Evolutionary conservation across 2,888 invertebrate genomes (phyloP).

Genomic region (Diadegma fenestrale): DNA sequence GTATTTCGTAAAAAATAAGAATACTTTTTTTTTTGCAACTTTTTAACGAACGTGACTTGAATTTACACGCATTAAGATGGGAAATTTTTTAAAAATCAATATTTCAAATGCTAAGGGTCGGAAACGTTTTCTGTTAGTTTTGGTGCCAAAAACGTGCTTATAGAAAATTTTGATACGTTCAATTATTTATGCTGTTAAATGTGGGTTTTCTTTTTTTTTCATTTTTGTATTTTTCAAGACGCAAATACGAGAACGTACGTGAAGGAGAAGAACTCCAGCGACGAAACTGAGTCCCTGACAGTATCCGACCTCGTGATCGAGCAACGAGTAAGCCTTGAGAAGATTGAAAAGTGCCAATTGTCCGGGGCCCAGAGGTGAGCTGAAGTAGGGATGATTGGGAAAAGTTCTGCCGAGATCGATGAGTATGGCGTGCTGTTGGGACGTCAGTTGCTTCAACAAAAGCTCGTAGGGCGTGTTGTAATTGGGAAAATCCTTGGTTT

Average conservation of each 20-base stretch:
- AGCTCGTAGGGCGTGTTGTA: conserved; percentile 93
- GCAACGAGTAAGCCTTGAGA: conserved; percentile 96
- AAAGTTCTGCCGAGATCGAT: conserved; percentile 98
- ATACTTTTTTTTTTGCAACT: too few relatives aligned
- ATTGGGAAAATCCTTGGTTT: conserved; percentile 89
- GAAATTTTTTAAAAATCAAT: too few relatives aligned
- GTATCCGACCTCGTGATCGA: conserved; percentile 98
- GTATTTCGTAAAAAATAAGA: too few relatives aligned
- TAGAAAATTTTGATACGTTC: too few relatives aligned
- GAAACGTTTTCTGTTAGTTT: too few relatives aligned
- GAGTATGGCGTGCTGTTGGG: conserved; percentile 98
- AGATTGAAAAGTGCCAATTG: conserved; percentile 97
- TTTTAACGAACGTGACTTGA: too few relatives aligned
- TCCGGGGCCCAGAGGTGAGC: conserved; percentile 95
- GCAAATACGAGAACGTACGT: conserved; percentile 88
- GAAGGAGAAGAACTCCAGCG: conserved; percentile 95
- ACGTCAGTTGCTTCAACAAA: conserved; percentile 94
- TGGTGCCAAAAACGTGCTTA: too few relatives aligned
- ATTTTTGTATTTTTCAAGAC: too few relatives aligned
- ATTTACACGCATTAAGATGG: too few relatives aligned
- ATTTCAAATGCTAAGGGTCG: too few relatives aligned
- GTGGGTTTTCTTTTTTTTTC: too few relatives aligned
- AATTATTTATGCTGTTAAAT: too few relatives aligned
- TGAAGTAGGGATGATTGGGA: conserved; percentile 97
- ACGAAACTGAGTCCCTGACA: conserved; percentile 99